Conservation (phyloP, 2,797 vertebrate genomes). For the Cyclura pinguis region DNA sequence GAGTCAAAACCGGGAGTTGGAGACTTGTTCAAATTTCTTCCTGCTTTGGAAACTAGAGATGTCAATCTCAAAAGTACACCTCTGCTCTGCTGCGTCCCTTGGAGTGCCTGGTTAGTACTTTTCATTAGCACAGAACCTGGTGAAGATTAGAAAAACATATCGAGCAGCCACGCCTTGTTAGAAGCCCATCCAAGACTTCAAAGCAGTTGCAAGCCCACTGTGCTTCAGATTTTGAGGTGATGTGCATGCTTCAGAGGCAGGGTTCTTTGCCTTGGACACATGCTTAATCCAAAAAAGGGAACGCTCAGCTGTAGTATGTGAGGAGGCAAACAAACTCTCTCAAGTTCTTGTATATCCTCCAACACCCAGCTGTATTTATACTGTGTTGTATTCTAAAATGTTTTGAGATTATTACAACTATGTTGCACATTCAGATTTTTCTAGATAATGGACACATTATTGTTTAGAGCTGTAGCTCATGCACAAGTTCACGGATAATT, state of each 20-base stretch:
- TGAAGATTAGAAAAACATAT: too few species aligned
- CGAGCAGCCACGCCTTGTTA: too few species aligned
- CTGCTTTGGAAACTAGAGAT: too few species aligned
- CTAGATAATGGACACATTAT: too few species aligned
- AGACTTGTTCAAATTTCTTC: too few species aligned
- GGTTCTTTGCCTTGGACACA: neutral
- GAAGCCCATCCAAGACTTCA: neutral
- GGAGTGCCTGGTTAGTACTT: too few species aligned
- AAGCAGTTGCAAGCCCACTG: neutral
- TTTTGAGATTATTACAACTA: neutral
- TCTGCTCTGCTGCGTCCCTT: too few species aligned
- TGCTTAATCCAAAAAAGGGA: neutral
- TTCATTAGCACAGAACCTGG: too few species aligned
- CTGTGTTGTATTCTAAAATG: neutral
- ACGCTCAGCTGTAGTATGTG: neutral
- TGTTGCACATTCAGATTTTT: neutral
- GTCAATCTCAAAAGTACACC: too few species aligned
- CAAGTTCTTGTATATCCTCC: neutral
- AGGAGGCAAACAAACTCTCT: neutral
- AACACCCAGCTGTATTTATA: neutral
- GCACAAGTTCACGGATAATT: too few species aligned
- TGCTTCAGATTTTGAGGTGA: neutral
- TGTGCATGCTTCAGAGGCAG: neutral
- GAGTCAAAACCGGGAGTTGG: too few species aligned
- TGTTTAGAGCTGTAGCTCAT: too few species aligned